Conservation (phyloP, 2,888 invertebrate species). For the Mimachlamys varia region DNA sequence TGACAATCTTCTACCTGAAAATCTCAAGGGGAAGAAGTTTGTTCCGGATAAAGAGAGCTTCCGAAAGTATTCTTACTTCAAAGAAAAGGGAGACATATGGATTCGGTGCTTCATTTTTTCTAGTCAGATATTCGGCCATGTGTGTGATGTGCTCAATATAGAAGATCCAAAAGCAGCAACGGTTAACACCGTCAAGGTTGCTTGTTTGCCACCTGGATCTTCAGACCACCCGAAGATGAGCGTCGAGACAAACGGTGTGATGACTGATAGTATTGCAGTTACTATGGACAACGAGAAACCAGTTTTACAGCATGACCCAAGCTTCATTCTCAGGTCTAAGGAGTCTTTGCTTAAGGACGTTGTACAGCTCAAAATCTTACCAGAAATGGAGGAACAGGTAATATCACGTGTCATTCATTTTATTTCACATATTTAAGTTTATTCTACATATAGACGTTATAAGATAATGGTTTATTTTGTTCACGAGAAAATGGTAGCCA, state of each 20-base stretch:
- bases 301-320: slow-evolving; percentile 38
- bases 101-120: slow-evolving; percentile 47
- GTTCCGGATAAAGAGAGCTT: slow-evolving; percentile 48
- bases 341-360: slow-evolving; percentile 40
- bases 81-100: slow-evolving; percentile 26
- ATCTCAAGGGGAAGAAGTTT: slow-evolving; percentile 38
- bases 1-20: slow-evolving; percentile 29
- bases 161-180: slow-evolving; percentile 39
- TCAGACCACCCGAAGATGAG: slow-evolving; percentile 46
- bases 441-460: not conserved
- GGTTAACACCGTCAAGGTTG: slow-evolving; percentile 43
- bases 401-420: not conserved
- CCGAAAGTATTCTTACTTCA: slow-evolving; percentile 38
- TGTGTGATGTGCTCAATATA: not conserved
- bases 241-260: slow-evolving; percentile 43
- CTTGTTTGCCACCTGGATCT: slow-evolving; percentile 44
- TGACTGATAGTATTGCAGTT: slow-evolving; percentile 39
- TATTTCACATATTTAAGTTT: not conserved
- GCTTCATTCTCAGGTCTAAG: not conserved
- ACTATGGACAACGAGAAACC: not conserved
- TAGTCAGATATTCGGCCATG: slow-evolving; percentile 41
- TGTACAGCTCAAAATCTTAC: slow-evolving; percentile 38
- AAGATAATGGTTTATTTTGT: not conserved
- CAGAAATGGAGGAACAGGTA: slow-evolving; percentile 38
- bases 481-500: too few relatives aligned